Evolutionary conservation across 2,888 invertebrate species (phyloP).

Genomic region (Noctuana brunneofusca): DNA sequence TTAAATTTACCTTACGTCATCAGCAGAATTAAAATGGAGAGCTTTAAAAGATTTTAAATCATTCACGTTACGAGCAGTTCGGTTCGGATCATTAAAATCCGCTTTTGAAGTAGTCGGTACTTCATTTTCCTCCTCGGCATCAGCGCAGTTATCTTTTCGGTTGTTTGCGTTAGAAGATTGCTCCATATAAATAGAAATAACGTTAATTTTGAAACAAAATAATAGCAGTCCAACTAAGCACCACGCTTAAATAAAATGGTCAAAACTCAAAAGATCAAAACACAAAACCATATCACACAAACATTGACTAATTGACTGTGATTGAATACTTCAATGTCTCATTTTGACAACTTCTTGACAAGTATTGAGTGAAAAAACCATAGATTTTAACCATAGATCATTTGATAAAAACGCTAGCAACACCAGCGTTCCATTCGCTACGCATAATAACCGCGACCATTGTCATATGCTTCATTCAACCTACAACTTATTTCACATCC

Average conservation of each 20-base stretch:
- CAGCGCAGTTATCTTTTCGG: conserved; percentile 23
- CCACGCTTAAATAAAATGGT: too few species aligned
- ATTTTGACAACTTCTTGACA: too few species aligned
- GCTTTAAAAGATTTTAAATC: conserved; percentile 47
- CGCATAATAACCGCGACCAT: too few species aligned
- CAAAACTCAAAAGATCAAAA: too few species aligned
- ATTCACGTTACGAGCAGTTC: conserved; percentile 42
- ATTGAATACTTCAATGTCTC: too few species aligned
- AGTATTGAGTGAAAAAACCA: too few species aligned
- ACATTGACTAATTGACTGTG: too few species aligned
- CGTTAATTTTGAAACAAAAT: neutral
- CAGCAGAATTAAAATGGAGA: conserved; percentile 58
- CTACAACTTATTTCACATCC: neutral
- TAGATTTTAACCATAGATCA: too few species aligned
- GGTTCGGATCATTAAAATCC: conserved; percentile 30
- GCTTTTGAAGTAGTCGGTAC: conserved; percentile 22
- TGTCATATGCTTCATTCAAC: too few species aligned
- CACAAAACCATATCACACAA: too few species aligned
- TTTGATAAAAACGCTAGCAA: too few species aligned
- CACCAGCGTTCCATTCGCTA: too few species aligned
- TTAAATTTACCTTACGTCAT: conserved; percentile 55
- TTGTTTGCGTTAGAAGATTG: conserved; percentile 2
- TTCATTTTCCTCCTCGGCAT: conserved; percentile 12
- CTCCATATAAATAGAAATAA: conserved; percentile 10
- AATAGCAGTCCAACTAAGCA: neutral